Conservation (phyloP, 2,888 invertebrate genomes). For the Torymus aiolomorphi region DNA sequence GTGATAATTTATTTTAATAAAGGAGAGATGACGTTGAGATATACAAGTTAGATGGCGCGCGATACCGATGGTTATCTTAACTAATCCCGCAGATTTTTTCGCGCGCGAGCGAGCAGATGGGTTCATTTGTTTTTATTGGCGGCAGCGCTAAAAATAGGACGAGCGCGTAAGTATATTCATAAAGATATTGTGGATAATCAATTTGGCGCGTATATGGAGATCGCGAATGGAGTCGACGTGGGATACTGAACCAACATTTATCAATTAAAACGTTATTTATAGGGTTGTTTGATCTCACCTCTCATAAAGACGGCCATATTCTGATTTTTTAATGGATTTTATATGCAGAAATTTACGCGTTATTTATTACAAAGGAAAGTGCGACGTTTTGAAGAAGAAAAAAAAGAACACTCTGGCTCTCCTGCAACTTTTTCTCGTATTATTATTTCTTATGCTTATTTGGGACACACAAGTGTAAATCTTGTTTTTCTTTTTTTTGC, state of each 20-base stretch:
- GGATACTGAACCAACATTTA: too few species aligned
- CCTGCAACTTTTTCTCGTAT: too few species aligned
- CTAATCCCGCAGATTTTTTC: background rate
- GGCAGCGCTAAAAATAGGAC: background rate
- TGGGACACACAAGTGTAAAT: too few species aligned
- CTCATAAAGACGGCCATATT: too few species aligned
- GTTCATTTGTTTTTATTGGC: background rate
- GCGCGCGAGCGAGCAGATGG: too few species aligned
- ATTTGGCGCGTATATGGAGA: background rate
- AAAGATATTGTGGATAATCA: background rate
- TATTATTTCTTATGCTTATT: too few species aligned
- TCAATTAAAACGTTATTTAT: too few species aligned
- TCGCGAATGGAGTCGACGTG: background rate
- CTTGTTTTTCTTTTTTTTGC: too few species aligned
- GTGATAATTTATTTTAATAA: conserved; percentile 1
- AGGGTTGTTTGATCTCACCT: too few species aligned
- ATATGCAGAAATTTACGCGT: background rate
- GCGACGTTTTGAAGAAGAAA: too few species aligned
- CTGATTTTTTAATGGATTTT: background rate
- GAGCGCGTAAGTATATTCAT: background rate
- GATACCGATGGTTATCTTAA: conserved; percentile 7
- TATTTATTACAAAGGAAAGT: too few species aligned
- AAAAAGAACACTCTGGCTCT: too few species aligned
- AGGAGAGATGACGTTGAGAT: background rate
- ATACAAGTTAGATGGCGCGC: background rate